Conservation (phyloP, 2,113 vertebrate genomes). For the Brevimyrus niger region DNA sequence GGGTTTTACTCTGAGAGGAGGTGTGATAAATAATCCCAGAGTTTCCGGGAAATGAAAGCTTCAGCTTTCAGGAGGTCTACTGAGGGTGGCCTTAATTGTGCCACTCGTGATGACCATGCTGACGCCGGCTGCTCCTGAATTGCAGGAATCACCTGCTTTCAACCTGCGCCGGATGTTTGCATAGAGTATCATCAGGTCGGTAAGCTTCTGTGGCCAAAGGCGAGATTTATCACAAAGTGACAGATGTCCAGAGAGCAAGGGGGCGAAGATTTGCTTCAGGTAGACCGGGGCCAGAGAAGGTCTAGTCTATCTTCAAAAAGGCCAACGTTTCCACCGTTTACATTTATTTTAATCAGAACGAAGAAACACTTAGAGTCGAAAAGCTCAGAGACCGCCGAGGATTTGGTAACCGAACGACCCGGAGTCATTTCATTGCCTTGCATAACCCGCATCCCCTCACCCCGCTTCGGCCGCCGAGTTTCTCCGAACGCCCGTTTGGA, state of each 20-base stretch:
- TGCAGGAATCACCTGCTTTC: background rate
- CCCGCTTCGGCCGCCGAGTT: conserved; percentile 26
- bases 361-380: conserved; percentile 24
- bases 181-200: background rate
- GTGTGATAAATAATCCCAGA: background rate
- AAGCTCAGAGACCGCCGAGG: conserved; percentile 21
- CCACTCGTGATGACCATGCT: background rate
- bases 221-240: conserved; percentile 3
- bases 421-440: conserved; percentile 36
- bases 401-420: conserved; percentile 36
- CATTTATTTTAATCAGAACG: conserved; percentile 26
- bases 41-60: background rate
- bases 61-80: background rate
- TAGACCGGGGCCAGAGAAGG: conserved; percentile 30
- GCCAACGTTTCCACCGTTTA: conserved; percentile 30
- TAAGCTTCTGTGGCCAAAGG: background rate
- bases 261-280: conserved; percentile 44
- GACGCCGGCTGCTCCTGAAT: background rate
- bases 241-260: conserved; percentile 49
- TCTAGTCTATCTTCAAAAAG: conserved; percentile 17
- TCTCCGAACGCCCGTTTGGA: background rate
- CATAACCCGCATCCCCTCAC: conserved; percentile 13
- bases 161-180: background rate
- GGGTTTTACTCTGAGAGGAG: background rate
- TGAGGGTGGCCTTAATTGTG: background rate